phyloP scores from a whole-genome alignment of 2,113 vertebrate genomes.

The Corapipo altera region DNA sequence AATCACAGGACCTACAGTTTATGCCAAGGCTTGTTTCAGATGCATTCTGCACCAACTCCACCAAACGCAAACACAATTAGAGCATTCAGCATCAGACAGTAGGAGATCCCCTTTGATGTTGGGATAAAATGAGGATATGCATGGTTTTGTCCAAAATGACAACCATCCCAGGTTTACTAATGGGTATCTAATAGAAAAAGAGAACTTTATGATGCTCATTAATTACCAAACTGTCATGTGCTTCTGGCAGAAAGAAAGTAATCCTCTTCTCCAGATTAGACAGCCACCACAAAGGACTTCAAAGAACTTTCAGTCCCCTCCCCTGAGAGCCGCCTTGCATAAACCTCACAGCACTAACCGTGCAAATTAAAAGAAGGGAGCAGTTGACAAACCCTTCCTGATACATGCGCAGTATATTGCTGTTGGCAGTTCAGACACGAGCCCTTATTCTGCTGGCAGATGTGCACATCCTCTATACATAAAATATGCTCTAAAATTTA shows the following conservation, averaged over 20 bases:
- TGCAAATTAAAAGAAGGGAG: constrained; percentile 72
- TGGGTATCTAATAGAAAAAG: constrained; percentile 95
- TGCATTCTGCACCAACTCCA: constrained; percentile 61
- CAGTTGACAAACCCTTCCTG: constrained; percentile 67
- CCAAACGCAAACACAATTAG: constrained; percentile 88
- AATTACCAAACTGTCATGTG: constrained; percentile 92
- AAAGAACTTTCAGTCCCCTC: constrained; percentile 80
- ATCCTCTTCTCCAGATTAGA: constrained; percentile 89
- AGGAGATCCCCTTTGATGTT: constrained; percentile 95
- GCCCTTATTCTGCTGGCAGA: constrained; percentile 38
- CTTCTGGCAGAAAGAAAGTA: constrained; percentile 81
- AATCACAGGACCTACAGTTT: constrained; percentile 48
- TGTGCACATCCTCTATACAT: background rate
- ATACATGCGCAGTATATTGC: constrained; percentile 50
- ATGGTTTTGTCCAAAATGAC: constrained; percentile 96
- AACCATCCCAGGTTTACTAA: constrained; percentile 93
- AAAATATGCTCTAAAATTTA: background rate
- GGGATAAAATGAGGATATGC: constrained; percentile 93
- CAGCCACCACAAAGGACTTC: constrained; percentile 91
- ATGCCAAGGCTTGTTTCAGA: constrained; percentile 47
- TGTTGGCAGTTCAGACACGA: constrained; percentile 53
- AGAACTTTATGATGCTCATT: constrained; percentile 95
- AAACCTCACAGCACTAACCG: constrained; percentile 86
- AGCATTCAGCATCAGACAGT: constrained; percentile 92
- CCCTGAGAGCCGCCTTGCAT: constrained; percentile 79